phyloP scores from a whole-genome alignment of 2,888 invertebrate species.

The Drosophila maculinotata region DNA sequence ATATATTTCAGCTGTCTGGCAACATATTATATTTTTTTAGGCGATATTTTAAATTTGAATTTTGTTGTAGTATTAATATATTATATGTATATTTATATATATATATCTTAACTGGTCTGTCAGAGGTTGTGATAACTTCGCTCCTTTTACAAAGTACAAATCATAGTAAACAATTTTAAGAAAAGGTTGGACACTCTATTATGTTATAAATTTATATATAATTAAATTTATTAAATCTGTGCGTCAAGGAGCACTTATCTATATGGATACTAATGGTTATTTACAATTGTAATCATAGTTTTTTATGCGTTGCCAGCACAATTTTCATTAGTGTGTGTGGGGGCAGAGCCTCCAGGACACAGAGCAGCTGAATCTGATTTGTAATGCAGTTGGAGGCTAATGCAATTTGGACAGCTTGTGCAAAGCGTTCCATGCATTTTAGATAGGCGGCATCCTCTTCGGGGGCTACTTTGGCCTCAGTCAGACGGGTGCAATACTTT shows the following conservation, averaged over 20 bases:
- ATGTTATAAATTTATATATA: too few relatives aligned
- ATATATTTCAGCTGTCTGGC: conserved; percentile 28
- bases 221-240: conserved; percentile 5
- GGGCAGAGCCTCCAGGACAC: conserved; percentile 88
- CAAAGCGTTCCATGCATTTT: conserved; percentile 90
- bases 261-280: background rate
- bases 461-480: conserved; percentile 84
- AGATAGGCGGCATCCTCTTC: conserved; percentile 86
- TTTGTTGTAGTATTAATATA: too few relatives aligned
- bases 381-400: conserved; percentile 92
- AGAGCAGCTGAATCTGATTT: conserved; percentile 89
- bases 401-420: conserved; percentile 93
- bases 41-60: background rate
- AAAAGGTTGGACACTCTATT: too few relatives aligned
- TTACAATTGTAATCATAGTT: conserved; percentile 38
- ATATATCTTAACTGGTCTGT: too few relatives aligned
- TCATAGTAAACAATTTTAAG: too few relatives aligned
- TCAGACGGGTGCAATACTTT: conserved; percentile 84
- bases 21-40: conserved; percentile 3
- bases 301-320: conserved; percentile 88
- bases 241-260: background rate
- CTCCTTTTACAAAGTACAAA: too few relatives aligned
- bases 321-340: conserved; percentile 88
- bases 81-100: too few relatives aligned
- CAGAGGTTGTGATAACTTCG: too few relatives aligned